Conservation (phyloP, 2,888 invertebrate genomes). For the Lacanobia oleracea region DNA sequence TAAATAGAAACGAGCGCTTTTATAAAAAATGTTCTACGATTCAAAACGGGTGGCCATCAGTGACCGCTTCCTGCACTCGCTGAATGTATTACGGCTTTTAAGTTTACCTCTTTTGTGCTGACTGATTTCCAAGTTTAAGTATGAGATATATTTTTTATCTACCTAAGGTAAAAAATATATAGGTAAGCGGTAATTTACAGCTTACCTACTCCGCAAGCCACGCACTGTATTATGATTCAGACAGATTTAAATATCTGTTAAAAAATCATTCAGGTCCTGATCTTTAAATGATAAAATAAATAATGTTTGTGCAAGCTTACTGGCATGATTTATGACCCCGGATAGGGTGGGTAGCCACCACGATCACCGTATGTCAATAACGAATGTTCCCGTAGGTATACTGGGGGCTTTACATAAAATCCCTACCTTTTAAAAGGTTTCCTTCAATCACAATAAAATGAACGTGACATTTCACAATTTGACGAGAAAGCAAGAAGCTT, state of each 20-base stretch:
- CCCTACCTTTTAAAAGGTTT: constrained; percentile 43
- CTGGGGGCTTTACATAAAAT: constrained; percentile 22
- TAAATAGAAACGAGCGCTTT: constrained; percentile 37
- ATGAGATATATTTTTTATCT: neutral
- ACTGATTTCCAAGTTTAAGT: neutral
- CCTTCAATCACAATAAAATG: constrained; percentile 55
- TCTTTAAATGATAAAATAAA: constrained; percentile 5
- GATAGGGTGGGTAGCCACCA: neutral
- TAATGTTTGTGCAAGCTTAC: constrained; percentile 23
- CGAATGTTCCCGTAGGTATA: constrained; percentile 10
- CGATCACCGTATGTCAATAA: constrained; percentile 37
- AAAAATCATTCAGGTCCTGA: neutral
- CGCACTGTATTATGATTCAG: too few species aligned
- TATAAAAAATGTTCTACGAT: constrained; percentile 13
- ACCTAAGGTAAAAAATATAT: too few species aligned
- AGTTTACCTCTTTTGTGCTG: neutral
- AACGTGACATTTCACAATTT: constrained; percentile 55
- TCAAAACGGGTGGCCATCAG: neutral
- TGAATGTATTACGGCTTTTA: constrained; percentile 7
- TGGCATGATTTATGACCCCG: constrained; percentile 29
- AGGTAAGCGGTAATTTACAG: too few species aligned
- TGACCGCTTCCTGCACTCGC: neutral
- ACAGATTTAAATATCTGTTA: neutral
- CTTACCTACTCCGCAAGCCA: too few species aligned
- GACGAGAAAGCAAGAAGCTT: constrained; percentile 43